phyloP scores from a whole-genome alignment of 2,888 invertebrate species.

The Pyrgus malvae region DNA sequence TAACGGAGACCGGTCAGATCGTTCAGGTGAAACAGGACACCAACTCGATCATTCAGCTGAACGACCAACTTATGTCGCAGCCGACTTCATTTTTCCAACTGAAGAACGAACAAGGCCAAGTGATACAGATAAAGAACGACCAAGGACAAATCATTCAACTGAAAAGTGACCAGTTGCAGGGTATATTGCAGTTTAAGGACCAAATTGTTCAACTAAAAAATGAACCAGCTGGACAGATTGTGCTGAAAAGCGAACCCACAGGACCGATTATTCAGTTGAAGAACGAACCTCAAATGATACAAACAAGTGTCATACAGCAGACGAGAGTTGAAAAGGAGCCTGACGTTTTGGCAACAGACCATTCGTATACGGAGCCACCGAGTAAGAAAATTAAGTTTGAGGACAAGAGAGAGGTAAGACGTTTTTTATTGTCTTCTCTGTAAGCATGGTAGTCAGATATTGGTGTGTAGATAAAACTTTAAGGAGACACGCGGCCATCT shows the following conservation, averaged over 20 bases:
- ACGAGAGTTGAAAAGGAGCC: constrained; percentile 56
- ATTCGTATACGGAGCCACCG: constrained; percentile 69
- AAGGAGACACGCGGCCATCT: no score
- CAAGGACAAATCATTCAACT: constrained; percentile 73
- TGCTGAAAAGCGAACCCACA: constrained; percentile 52
- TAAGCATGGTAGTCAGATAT: no score
- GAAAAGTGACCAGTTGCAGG: constrained; percentile 64
- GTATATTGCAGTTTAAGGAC: constrained; percentile 60
- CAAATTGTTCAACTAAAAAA: constrained; percentile 56
- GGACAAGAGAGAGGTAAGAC: constrained; percentile 57
- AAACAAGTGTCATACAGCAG: constrained; percentile 33
- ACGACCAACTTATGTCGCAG: constrained; percentile 45
- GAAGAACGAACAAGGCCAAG: constrained; percentile 74
- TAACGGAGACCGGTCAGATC: constrained; percentile 74
- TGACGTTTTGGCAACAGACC: constrained; percentile 58
- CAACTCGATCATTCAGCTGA: constrained; percentile 62
- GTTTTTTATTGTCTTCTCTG: background rate
- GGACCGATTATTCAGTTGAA: constrained; percentile 57
- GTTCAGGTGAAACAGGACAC: constrained; percentile 68
- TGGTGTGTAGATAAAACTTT: no score
- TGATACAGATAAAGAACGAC: constrained; percentile 73
- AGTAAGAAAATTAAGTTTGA: constrained; percentile 63
- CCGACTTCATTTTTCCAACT: constrained; percentile 67
- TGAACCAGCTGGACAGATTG: constrained; percentile 33
- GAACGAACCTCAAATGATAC: constrained; percentile 37